Percentiles rank a stretch among this genome's conserved stretches.
Evolutionary conservation across 2,797 vertebrate species (phyloP).

Genomic region (Kryptopterus vitreolus): DNA sequence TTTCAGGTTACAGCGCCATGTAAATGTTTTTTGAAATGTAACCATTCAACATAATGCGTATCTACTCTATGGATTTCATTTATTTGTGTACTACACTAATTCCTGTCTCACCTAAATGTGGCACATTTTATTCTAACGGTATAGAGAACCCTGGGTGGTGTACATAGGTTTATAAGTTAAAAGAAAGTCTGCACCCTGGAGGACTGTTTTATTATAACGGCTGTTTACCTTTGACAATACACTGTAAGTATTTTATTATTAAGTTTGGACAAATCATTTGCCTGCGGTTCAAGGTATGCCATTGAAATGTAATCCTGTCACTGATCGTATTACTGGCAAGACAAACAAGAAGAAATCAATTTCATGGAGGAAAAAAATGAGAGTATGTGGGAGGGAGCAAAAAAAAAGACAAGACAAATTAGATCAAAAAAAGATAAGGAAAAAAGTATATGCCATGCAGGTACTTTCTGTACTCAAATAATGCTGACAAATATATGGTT

Average conservation of each 20-base stretch:
- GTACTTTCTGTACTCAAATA: slow-evolving; percentile 49
- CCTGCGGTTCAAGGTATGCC: slow-evolving; percentile 96
- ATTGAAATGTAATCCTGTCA: slow-evolving; percentile 93
- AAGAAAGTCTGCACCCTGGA: slow-evolving; percentile 86
- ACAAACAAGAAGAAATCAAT: slow-evolving; percentile 92
- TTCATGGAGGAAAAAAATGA: slow-evolving; percentile 71
- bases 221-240: slow-evolving; percentile 98
- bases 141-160: slow-evolving; percentile 82
- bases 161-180: slow-evolving; percentile 94
- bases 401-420: slow-evolving; percentile 72
- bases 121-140: slow-evolving; percentile 88
- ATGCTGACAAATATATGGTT: slow-evolving; percentile 63
- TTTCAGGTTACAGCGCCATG: neutral
- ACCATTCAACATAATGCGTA: neutral
- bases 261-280: slow-evolving; percentile 99
- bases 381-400: slow-evolving; percentile 67
- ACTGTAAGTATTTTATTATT: slow-evolving; percentile 98
- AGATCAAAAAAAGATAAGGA: slow-evolving; percentile 72
- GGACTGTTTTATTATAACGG: slow-evolving; percentile 97
- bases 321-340: slow-evolving; percentile 94
- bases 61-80: slow-evolving; percentile 58
- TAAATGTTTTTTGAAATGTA: neutral
- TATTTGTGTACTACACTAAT: slow-evolving; percentile 70
- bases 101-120: slow-evolving; percentile 81
- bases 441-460: slow-evolving; percentile 57